Evolutionary conservation across 2,113 vertebrate genomes (phyloP).

Genomic region (Malurus melanocephalus): DNA sequence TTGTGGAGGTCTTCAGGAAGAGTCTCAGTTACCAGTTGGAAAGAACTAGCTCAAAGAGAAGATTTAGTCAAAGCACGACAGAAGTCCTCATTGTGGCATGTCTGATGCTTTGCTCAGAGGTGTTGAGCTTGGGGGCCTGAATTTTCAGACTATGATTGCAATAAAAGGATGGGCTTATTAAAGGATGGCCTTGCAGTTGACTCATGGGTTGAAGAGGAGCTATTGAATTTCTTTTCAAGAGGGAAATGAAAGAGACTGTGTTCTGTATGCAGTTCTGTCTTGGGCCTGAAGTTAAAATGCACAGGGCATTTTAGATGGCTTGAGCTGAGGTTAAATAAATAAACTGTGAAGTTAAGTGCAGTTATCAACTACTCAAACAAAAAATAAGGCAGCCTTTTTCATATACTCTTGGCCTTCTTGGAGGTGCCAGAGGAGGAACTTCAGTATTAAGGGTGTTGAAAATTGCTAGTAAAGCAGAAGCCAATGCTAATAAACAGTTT

Average conservation of each 20-base stretch:
- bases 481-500: conserved; percentile 71
- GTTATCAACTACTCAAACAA: conserved; percentile 39
- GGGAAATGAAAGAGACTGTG: neutral
- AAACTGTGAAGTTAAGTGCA: conserved; percentile 12
- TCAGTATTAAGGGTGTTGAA: conserved; percentile 56
- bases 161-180: neutral
- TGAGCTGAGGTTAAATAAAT: conserved; percentile 35
- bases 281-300: neutral
- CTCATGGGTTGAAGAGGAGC: neutral
- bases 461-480: conserved; percentile 62
- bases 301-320: neutral
- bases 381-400: conserved; percentile 45
- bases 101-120: neutral
- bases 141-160: neutral
- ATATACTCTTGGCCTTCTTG: neutral
- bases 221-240: neutral
- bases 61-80: neutral
- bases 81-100: neutral
- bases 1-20: neutral
- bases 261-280: neutral
- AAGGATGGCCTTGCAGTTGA: neutral
- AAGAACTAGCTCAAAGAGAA: neutral
- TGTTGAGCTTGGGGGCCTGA: neutral
- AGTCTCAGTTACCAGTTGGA: neutral
- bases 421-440: conserved; percentile 44